Evolutionary conservation across 1,140 invertebrate species (phyloP).

Genomic region (Nylanderia fulva): DNA sequence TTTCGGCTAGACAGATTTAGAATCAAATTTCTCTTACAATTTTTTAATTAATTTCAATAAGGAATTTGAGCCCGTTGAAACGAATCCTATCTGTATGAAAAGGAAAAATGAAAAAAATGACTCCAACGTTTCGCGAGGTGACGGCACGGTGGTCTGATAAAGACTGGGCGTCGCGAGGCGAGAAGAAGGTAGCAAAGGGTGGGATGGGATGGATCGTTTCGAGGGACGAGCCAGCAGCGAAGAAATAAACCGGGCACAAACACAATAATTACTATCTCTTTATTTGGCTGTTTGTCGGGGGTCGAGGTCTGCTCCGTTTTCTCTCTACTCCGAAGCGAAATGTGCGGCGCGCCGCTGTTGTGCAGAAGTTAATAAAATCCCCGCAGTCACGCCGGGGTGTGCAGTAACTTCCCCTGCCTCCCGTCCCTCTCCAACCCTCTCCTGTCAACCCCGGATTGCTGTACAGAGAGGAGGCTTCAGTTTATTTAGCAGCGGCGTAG

Average conservation of each 20-base stretch:
- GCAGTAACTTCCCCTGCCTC: constrained; percentile 67
- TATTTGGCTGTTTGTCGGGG: constrained; percentile 84
- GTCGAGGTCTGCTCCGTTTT: constrained; percentile 71
- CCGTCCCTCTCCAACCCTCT: constrained; percentile 35
- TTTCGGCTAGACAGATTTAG: neutral
- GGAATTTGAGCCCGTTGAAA: neutral
- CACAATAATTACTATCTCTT: constrained; percentile 85
- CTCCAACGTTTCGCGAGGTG: constrained; percentile 43
- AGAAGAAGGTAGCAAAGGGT: neutral
- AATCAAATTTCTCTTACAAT: constrained; percentile 11
- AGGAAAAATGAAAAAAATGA: constrained; percentile 1
- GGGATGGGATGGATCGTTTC: constrained; percentile 56
- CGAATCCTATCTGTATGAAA: neutral
- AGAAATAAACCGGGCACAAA: constrained; percentile 82
- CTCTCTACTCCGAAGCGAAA: constrained; percentile 67
- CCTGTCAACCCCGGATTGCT: constrained; percentile 15
- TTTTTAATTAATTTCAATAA: neutral
- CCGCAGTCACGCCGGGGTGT: constrained; percentile 77
- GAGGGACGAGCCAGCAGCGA: constrained; percentile 71
- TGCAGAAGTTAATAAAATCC: constrained; percentile 86
- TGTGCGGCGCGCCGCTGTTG: constrained; percentile 76
- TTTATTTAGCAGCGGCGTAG: constrained; percentile 85
- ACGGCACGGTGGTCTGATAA: constrained; percentile 57
- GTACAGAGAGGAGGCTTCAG: constrained; percentile 75
- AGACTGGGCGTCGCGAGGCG: constrained; percentile 3